Evolutionary conservation across 2,797 vertebrate genomes (phyloP).

Genomic region (Morelia viridis): DNA sequence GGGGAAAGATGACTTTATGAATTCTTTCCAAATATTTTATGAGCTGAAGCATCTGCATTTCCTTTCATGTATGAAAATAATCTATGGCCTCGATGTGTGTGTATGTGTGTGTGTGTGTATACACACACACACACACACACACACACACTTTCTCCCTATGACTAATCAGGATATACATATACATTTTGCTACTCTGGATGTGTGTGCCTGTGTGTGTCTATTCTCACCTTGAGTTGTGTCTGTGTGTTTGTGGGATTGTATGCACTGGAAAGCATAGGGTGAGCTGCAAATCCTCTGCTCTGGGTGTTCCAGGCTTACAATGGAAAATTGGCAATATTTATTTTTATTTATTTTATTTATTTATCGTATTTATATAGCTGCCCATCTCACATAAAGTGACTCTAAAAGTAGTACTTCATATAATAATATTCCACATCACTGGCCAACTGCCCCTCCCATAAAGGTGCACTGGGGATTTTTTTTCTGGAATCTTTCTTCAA

Average conservation of each 20-base stretch:
- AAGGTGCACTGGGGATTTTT: background rate
- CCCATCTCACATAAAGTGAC: too few relatives aligned
- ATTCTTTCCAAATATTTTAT: background rate
- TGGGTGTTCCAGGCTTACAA: background rate
- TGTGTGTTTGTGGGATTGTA: background rate
- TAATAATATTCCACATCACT: background rate
- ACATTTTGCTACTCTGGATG: background rate
- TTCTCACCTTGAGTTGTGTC: background rate
- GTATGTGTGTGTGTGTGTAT: rapidly evolving
- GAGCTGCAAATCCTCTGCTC: background rate
- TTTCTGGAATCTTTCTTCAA: background rate
- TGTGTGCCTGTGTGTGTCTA: background rate
- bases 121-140: too few relatives aligned
- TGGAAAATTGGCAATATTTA: background rate
- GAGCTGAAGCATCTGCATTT: background rate
- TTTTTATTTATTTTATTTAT: too few relatives aligned
- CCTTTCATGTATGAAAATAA: too few relatives aligned
- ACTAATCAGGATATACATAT: background rate
- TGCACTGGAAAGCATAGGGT: background rate
- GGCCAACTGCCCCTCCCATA: background rate
- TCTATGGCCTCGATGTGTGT: background rate
- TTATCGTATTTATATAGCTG: too few relatives aligned
- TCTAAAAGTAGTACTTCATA: too few relatives aligned
- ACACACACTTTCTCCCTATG: background rate
- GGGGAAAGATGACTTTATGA: background rate